Percentiles rank a stretch among this genome's conserved stretches.
These are phyloP conservation scores for Vultur gryphus DNA, from an alignment of 2,797 vertebrate species.

Conservation along the genomic window DNA sequence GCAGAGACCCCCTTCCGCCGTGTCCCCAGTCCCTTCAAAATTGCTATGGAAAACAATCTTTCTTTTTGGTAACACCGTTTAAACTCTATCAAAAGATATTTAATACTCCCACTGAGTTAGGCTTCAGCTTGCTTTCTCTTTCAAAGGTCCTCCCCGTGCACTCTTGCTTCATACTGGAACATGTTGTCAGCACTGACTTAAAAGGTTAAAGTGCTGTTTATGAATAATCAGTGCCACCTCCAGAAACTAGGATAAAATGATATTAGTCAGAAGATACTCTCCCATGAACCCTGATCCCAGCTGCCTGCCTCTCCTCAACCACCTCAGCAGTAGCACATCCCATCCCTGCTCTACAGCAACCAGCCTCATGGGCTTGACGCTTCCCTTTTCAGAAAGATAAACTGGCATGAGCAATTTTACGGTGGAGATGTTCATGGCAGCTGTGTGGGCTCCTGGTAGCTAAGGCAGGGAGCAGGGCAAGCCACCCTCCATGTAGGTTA, in stretches of 20 bases:
- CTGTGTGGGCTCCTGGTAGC: neutral
- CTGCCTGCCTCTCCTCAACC: no score
- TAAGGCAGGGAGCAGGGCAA: neutral
- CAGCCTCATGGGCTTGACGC: neutral
- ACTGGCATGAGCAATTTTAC: neutral
- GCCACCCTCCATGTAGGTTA: accelerated
- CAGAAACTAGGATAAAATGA: neutral
- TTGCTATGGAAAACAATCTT: neutral
- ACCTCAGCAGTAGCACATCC: neutral
- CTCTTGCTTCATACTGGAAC: neutral
- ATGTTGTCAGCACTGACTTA: neutral
- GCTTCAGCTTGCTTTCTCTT: neutral
- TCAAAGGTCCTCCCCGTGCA: neutral
- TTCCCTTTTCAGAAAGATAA: neutral
- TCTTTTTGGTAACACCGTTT: neutral
- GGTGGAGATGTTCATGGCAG: neutral
- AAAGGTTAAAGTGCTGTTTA: neutral
- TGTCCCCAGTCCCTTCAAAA: neutral
- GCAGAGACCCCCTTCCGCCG: neutral
- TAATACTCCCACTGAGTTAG: neutral
- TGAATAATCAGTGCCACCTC: neutral
- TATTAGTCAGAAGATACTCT: neutral
- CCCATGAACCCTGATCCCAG: neutral
- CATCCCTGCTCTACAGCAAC: neutral
- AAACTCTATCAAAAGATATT: neutral